Evolutionary conservation across 2,888 invertebrate genomes (phyloP).

Genomic region (Byasa hedistus): DNA sequence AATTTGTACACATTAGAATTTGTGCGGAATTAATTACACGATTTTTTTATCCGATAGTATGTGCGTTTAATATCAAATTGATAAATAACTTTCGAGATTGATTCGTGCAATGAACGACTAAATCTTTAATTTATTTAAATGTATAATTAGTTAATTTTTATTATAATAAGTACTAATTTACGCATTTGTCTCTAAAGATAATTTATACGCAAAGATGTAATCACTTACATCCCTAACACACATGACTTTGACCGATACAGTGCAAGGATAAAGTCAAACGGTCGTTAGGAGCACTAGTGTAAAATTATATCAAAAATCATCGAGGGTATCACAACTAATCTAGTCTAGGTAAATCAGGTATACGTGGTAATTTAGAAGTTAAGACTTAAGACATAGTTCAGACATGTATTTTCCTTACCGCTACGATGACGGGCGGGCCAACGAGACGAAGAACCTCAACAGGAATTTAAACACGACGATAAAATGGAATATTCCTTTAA

Average conservation of each 20-base stretch:
- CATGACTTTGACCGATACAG: constrained; percentile 13
- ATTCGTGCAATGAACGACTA: constrained; percentile 11
- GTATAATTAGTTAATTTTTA: constrained; percentile 1
- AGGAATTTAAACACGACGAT: no score
- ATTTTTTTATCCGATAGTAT: no score
- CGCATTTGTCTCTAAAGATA: constrained; percentile 3
- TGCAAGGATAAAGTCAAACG: constrained; percentile 11
- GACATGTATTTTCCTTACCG: constrained; percentile 79
- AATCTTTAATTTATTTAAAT: neutral
- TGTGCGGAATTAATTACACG: no score
- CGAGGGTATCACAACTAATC: constrained; percentile 47
- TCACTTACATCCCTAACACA: constrained; percentile 11
- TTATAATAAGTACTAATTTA: constrained; percentile 20
- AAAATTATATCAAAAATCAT: constrained; percentile 49
- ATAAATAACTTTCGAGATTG: no score
- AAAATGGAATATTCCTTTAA: no score
- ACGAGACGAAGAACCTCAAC: constrained; percentile 29
- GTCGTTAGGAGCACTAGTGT: constrained; percentile 27
- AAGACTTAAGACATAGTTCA: constrained; percentile 76
- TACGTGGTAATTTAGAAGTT: constrained; percentile 44
- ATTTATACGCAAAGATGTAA: constrained; percentile 3
- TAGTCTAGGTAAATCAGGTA: constrained; percentile 64
- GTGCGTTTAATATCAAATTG: no score
- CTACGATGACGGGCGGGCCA: constrained; percentile 47
- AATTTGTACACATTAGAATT: no score